Evolutionary conservation across 2,888 invertebrate genomes (phyloP).

Genomic region (Heteromyza rotundicornis): DNA sequence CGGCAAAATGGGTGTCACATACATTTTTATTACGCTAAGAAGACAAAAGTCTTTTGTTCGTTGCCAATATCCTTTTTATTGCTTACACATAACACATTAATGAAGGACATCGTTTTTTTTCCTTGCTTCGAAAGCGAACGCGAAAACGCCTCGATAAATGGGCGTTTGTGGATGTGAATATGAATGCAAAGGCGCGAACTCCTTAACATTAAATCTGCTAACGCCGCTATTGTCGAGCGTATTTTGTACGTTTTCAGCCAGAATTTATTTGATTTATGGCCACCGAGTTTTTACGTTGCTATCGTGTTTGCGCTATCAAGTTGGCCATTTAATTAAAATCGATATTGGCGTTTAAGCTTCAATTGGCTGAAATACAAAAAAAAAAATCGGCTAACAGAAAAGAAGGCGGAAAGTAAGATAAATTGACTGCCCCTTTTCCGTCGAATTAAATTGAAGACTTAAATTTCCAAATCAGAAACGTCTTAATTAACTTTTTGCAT

Average conservation of each 20-base stretch:
- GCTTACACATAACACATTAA: slow-evolving; percentile 18
- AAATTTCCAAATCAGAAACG: background rate
- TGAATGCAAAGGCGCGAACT: too few species aligned
- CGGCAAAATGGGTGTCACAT: too few species aligned
- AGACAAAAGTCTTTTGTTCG: too few species aligned
- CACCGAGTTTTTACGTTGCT: slow-evolving; percentile 16
- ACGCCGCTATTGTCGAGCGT: background rate
- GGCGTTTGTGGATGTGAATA: too few species aligned
- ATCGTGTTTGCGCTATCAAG: background rate
- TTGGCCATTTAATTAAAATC: slow-evolving; percentile 45
- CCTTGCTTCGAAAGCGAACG: too few species aligned
- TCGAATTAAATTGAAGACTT: background rate
- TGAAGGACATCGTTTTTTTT: too few species aligned
- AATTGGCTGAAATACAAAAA: background rate
- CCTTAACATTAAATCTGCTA: too few species aligned
- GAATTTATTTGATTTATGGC: slow-evolving; percentile 53
- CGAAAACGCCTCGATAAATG: too few species aligned
- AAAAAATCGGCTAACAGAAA: background rate
- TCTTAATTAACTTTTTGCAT: slow-evolving; percentile 2
- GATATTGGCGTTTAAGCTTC: slow-evolving; percentile 26
- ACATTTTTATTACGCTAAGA: too few species aligned
- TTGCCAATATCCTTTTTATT: slow-evolving; percentile 17
- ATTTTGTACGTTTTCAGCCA: slow-evolving; percentile 33
- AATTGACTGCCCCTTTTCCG: background rate
- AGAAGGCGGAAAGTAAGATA: background rate